phyloP scores from a whole-genome alignment of 2,797 vertebrate species.

The Gallinago solitaria region DNA sequence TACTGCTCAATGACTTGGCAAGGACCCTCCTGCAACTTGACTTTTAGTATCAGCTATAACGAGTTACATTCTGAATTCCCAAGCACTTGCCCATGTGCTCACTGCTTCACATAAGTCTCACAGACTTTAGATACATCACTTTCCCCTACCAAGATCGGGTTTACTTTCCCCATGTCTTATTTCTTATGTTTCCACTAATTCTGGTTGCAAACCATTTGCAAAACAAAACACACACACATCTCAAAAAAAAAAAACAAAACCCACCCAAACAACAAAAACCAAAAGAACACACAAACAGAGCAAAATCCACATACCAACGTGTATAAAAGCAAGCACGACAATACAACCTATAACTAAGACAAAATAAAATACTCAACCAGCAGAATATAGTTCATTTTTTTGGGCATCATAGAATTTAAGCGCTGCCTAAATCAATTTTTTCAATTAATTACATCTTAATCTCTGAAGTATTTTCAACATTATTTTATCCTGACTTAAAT shows the following conservation, averaged over 20 bases:
- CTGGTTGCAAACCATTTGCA: neutral
- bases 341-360: neutral
- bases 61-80: neutral
- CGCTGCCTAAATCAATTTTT: neutral
- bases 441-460: neutral
- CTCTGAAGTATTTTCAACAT: neutral
- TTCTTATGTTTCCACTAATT: neutral
- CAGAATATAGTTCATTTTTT: neutral
- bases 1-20: neutral
- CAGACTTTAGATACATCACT: neutral
- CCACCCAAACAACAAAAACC: neutral
- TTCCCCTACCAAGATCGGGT: neutral
- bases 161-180: neutral
- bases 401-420: neutral
- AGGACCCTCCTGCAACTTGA: neutral
- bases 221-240: neutral
- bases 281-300: neutral
- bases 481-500: neutral
- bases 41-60: neutral
- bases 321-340: neutral
- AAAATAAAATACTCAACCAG: neutral
- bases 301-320: neutral
- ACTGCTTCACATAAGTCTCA: neutral
- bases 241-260: neutral
- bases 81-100: rapidly evolving